These are phyloP conservation scores for Achatina immaculata DNA, from an alignment of 1,140 invertebrate genomes.

Conservation along the genomic window DNA sequence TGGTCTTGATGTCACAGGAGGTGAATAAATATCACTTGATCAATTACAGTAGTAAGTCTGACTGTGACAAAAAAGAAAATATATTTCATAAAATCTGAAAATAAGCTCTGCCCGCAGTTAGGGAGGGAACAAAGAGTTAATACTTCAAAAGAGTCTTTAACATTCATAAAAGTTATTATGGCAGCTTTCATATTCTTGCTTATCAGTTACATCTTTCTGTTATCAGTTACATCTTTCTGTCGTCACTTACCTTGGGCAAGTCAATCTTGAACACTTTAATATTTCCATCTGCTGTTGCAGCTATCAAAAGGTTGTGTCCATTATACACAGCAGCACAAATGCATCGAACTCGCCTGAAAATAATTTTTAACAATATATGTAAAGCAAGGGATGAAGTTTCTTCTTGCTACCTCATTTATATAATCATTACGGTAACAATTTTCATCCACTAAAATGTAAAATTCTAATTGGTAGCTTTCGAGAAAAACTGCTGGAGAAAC, in stretches of 20 bases:
- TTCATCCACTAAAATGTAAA: background rate
- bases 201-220: background rate
- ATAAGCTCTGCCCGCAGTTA: no score
- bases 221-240: background rate
- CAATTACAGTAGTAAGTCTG: no score
- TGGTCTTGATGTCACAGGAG: no score
- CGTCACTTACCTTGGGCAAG: background rate
- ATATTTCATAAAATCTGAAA: no score
- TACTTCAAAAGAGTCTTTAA: no score
- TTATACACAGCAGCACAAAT: background rate
- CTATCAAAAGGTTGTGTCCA: background rate
- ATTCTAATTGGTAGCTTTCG: background rate
- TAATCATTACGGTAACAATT: background rate
- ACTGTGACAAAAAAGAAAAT: no score
- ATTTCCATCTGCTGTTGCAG: slow-evolving; percentile 9
- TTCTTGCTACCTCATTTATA: background rate
- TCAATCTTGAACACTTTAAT: slow-evolving; percentile 2
- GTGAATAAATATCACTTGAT: no score
- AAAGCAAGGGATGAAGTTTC: background rate
- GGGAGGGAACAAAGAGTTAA: no score
- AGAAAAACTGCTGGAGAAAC: background rate
- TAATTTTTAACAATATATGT: background rate
- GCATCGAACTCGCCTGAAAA: slow-evolving; percentile 1
- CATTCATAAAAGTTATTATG: no score
- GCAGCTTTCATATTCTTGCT: background rate